Conservation (phyloP, 2,797 vertebrate species). For the Microctenopoma stevenorrisi region DNA sequence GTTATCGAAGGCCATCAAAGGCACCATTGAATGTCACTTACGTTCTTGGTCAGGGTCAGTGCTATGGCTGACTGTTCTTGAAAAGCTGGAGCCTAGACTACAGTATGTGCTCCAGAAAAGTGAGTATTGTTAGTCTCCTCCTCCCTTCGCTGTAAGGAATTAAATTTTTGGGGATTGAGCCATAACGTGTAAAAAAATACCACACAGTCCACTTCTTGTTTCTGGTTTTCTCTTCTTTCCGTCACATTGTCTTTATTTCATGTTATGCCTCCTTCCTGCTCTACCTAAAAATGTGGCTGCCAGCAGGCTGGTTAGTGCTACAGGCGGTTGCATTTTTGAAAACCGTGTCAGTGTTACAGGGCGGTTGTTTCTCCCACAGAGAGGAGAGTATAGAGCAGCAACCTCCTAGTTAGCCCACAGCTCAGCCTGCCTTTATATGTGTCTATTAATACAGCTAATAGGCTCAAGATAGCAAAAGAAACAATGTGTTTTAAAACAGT, state of each 20-base stretch:
- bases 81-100: slow-evolving; percentile 15
- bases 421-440: background rate
- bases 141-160: slow-evolving; percentile 65
- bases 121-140: slow-evolving; percentile 42
- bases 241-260: background rate
- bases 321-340: slow-evolving; percentile 62
- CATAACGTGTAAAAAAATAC: slow-evolving; percentile 55
- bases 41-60: background rate
- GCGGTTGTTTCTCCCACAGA: slow-evolving; percentile 23
- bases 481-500: background rate
- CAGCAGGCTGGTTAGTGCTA: slow-evolving; percentile 37
- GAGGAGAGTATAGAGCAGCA: slow-evolving; percentile 27
- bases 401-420: slow-evolving; percentile 8
- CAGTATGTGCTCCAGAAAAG: slow-evolving; percentile 14
- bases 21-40: background rate
- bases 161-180: slow-evolving; percentile 57
- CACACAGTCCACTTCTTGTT: slow-evolving; percentile 31
- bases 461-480: slow-evolving; percentile 1
- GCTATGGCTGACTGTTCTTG: slow-evolving; percentile 16
- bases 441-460: slow-evolving; percentile 6
- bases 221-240: slow-evolving; percentile 4
- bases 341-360: slow-evolving; percentile 73
- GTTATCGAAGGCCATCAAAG: background rate
- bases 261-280: slow-evolving; percentile 29
- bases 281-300: slow-evolving; percentile 44